Evolutionary conservation across 2,888 invertebrate species (phyloP), one percentile per base, ranked within the genome.

Genomic region (Agrypnus murinus): DNA sequence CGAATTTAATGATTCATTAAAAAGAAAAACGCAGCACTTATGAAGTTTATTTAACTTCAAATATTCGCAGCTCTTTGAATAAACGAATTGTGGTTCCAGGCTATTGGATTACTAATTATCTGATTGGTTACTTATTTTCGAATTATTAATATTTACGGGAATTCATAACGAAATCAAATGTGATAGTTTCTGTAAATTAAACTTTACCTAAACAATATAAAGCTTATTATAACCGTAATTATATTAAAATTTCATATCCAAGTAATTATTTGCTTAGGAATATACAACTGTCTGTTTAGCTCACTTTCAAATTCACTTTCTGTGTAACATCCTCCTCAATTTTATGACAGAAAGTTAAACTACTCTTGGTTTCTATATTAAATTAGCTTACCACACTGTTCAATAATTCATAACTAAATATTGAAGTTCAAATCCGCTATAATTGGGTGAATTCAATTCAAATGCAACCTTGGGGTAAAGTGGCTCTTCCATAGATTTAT

Each of bases 351-450:
- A 10, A 36, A 10, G 36, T 8, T 36, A 36, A 36, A 10, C 8
- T 10, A 36, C 36, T 36, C 36, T 36, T 8, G 9, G 36, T 36
- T 36, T 8, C 12, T n/a, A 38, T 7, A 38, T 38, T 38, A 12
- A n/a, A 38, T 38, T 38, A n/a, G 10, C 38, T 38, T 38, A 10
- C n/a, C 38, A 38, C 38, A 10, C 12, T 12, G 12, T 10, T 38
- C 12, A 38, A 38, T 38, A 38, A 38, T 38, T 38, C 38, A 38
- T 38, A 38, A 38, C n/a, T n/a, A 7, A 38, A 38, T 38, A 38
- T 38, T 12, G 12, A 38, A 38, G 38, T 12, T 12, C 12, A 38
- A 38, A 10, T 38, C 12, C 4, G 4, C n/a, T 4, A 4, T 10
- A 38, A 38, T 38, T 38, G 36, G 36, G 25, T 25, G 25, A 38